Conservation (phyloP, 2,888 invertebrate species). For the Gerris lacustris region DNA sequence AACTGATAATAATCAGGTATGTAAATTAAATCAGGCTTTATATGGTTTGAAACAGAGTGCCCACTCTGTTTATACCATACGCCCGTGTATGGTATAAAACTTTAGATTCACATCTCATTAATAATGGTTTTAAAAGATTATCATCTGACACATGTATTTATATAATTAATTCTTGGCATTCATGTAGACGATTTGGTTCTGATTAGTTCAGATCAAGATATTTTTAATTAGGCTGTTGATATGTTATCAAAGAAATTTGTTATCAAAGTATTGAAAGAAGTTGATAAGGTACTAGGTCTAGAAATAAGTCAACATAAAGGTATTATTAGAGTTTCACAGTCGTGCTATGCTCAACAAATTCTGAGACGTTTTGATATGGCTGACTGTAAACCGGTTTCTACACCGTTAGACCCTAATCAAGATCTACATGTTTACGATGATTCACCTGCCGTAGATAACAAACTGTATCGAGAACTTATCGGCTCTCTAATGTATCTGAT, state of each 20-base stretch:
- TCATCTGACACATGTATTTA: not conserved
- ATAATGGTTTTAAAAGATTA: not conserved
- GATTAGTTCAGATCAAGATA: not conserved
- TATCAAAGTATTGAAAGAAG: not conserved
- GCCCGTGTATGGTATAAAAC: not conserved
- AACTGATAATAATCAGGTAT: not conserved
- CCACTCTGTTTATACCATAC: no score
- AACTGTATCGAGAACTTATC: not conserved
- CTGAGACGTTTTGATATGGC: not conserved
- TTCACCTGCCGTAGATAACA: not conserved
- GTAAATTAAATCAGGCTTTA: not conserved
- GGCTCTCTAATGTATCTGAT: slow-evolving; percentile 1
- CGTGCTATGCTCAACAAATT: not conserved
- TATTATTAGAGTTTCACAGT: not conserved
- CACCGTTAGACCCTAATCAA: not conserved
- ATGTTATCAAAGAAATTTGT: not conserved
- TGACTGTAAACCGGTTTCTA: not conserved
- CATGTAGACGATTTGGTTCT: not conserved
- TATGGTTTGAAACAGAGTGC: not conserved
- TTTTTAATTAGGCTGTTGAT: not conserved
- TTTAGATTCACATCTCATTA: not conserved
- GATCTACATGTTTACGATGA: not conserved
- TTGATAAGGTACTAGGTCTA: not conserved
- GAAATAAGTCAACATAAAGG: not conserved
- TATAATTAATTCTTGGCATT: not conserved